phyloP scores from a whole-genome alignment of 2,797 vertebrate species.

The Poeciliopsis paucimaculata region DNA sequence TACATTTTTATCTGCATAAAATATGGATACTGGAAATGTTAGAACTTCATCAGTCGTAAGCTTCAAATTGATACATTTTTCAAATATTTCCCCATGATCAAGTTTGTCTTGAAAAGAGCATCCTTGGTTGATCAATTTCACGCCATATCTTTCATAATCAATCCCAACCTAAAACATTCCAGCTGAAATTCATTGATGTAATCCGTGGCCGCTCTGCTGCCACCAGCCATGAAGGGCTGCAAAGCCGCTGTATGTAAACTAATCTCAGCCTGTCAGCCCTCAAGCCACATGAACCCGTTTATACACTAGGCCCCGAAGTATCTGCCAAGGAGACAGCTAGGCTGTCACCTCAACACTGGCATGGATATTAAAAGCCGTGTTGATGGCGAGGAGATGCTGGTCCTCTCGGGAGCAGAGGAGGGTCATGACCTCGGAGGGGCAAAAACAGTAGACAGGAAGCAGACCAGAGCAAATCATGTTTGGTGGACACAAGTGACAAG shows the following conservation, averaged over 20 bases:
- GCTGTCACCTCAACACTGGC: conserved; percentile 74
- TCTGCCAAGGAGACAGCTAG: conserved; percentile 78
- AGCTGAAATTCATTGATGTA: conserved; percentile 36
- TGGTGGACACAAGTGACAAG: conserved; percentile 24
- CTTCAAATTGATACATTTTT: neutral
- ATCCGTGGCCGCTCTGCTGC: conserved; percentile 34
- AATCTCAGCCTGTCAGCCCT: conserved; percentile 62
- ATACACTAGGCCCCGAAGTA: conserved; percentile 70
- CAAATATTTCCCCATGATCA: neutral
- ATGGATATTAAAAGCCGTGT: conserved; percentile 80
- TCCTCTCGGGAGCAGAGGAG: conserved; percentile 46
- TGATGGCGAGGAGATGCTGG: conserved; percentile 70
- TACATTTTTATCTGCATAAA: neutral
- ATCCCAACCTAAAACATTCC: conserved; percentile 41
- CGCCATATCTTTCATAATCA: conserved; percentile 45
- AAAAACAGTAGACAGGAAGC: conserved; percentile 50
- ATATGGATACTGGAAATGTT: neutral
- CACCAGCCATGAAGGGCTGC: conserved; percentile 31
- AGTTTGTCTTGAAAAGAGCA: conserved; percentile 8
- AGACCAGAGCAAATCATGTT: conserved; percentile 34
- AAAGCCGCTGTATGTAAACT: conserved; percentile 66
- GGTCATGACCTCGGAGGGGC: conserved; percentile 61
- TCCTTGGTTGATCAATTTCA: conserved; percentile 19
- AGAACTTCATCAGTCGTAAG: neutral
- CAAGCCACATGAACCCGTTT: conserved; percentile 67